phyloP scores from a whole-genome alignment of 2,888 invertebrate genomes.

The Oligia strigilis region DNA sequence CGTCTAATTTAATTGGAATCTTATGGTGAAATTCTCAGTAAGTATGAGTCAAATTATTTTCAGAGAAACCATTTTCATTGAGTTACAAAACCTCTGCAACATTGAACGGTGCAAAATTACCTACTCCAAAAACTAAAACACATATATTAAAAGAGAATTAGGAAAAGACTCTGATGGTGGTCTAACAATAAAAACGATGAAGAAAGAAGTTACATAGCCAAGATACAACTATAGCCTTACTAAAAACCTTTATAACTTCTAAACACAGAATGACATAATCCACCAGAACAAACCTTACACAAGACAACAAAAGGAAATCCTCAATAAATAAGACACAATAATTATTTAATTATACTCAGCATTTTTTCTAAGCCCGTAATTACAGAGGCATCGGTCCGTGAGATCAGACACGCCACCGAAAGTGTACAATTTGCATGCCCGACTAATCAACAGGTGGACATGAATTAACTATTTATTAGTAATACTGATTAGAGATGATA shows the following conservation, averaged over 20 bases:
- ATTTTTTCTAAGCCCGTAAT: constrained; percentile 51
- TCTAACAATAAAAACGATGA: neutral
- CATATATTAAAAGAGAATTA: neutral
- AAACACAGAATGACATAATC: constrained; percentile 14
- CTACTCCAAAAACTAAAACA: no score
- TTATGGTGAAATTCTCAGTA: neutral
- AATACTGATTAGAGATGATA: constrained; percentile 1
- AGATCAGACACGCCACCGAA: constrained; percentile 66
- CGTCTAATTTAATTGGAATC: no score
- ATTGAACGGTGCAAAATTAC: neutral
- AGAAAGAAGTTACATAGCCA: neutral
- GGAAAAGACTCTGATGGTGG: neutral
- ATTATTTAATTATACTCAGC: constrained; percentile 36
- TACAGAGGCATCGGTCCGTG: constrained; percentile 66
- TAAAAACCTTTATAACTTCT: neutral
- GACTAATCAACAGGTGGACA: constrained; percentile 40
- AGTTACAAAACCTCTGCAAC: neutral
- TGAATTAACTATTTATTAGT: constrained; percentile 8
- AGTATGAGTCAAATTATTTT: neutral
- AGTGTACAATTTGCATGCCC: constrained; percentile 66
- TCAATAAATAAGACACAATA: constrained; percentile 25
- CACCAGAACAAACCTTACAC: neutral
- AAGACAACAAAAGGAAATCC: constrained; percentile 25
- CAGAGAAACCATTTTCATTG: neutral
- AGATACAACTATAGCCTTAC: neutral